Conservation (phyloP, 2,113 vertebrate genomes). For the Chaetura pelagica region DNA sequence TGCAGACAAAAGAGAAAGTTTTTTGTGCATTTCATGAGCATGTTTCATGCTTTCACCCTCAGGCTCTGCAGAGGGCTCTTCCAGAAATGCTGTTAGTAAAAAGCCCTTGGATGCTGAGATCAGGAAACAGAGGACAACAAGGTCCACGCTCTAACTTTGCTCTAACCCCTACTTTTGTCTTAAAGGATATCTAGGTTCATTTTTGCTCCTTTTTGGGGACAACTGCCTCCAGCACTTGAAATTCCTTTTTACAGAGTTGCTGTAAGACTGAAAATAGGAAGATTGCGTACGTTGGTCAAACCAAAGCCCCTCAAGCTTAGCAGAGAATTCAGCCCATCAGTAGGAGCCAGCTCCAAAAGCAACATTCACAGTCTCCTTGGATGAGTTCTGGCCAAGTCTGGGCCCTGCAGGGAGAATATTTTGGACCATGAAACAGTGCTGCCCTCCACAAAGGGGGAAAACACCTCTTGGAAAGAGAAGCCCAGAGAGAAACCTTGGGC, state of each 20-base stretch:
- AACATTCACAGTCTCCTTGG: neutral
- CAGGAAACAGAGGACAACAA: neutral
- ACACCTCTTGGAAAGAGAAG: neutral
- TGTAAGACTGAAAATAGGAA: neutral
- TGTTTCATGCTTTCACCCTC: neutral
- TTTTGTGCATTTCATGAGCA: neutral
- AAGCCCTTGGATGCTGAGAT: neutral
- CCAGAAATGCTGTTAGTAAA: neutral
- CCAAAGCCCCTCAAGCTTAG: neutral
- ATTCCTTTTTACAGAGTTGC: neutral
- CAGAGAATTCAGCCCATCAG: neutral
- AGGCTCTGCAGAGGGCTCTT: neutral
- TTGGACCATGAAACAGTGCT: neutral
- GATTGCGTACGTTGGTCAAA: rapidly evolving
- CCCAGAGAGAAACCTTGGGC: neutral
- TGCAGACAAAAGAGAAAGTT: neutral
- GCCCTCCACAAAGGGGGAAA: neutral
- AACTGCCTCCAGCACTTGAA: neutral
- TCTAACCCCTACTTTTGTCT: neutral
- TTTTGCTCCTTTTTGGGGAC: neutral
- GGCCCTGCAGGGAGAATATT: neutral
- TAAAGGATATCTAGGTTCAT: neutral
- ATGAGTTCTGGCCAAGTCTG: neutral
- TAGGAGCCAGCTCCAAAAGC: neutral
- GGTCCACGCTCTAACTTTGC: neutral